These are phyloP conservation scores for Augiades crinisus DNA, from an alignment of 2,888 invertebrate genomes.

Conservation along the genomic window DNA sequence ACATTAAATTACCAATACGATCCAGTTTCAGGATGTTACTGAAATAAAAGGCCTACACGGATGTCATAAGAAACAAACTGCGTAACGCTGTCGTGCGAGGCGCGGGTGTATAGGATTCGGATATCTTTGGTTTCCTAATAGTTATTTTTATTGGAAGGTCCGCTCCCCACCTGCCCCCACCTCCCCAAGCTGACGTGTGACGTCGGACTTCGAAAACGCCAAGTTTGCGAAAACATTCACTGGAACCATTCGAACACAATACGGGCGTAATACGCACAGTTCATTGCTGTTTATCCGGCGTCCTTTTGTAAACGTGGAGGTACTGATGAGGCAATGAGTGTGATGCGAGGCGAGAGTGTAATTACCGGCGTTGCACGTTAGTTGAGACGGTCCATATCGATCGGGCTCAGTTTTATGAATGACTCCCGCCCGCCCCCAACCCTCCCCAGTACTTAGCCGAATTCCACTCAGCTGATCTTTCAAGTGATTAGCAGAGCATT, in stretches of 20 bases:
- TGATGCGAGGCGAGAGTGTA: conserved; percentile 32
- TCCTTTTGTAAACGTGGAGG: conserved; percentile 21
- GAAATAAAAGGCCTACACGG: conserved; percentile 14
- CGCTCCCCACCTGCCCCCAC: conserved; percentile 11
- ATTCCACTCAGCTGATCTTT: conserved; percentile 33
- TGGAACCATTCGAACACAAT: conserved; percentile 28
- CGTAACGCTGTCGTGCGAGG: background rate
- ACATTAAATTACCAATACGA: conserved; percentile 10
- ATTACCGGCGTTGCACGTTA: conserved; percentile 31
- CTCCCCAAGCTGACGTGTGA: conserved; percentile 7
- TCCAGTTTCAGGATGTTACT: conserved; percentile 3
- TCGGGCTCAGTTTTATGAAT: conserved; percentile 74
- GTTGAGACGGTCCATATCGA: conserved; percentile 56
- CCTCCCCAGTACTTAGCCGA: conserved; percentile 32
- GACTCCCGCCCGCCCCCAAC: conserved; percentile 45
- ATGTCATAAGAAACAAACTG: conserved; percentile 7
- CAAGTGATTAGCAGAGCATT: conserved; percentile 20
- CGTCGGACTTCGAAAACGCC: background rate
- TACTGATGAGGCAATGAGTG: conserved; percentile 36
- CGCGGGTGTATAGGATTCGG: conserved; percentile 1
- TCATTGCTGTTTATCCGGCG: conserved; percentile 39
- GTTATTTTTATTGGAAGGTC: conserved; percentile 27
- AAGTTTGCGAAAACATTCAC: conserved; percentile 7
- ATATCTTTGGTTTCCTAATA: conserved; percentile 20
- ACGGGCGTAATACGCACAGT: conserved; percentile 23